Conservation (phyloP, 1,140 invertebrate genomes). For the honey bee (Apis mellifera) region DNA sequence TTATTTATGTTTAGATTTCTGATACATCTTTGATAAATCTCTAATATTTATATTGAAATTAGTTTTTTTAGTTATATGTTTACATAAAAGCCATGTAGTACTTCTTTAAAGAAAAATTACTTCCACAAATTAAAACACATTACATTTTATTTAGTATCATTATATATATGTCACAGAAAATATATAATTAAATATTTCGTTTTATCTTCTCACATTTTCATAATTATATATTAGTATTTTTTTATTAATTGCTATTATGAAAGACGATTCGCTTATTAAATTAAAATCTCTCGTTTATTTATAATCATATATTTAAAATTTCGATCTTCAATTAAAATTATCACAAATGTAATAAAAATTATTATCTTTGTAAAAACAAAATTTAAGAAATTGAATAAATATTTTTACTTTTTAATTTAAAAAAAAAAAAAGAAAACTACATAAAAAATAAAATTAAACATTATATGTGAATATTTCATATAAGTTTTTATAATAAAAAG, state of each 20-base stretch:
- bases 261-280: not conserved
- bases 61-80: slow-evolving; percentile 4
- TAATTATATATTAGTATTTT: slow-evolving; percentile 29
- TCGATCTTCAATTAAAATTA: not conserved
- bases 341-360: not conserved
- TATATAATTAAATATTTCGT: slow-evolving; percentile 2
- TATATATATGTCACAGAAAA: not conserved
- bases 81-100: not conserved
- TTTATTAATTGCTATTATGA: not conserved
- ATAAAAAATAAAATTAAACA: not conserved
- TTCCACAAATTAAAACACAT: not conserved
- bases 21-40: too few species aligned
- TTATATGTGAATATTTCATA: not conserved
- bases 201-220: not conserved
- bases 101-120: not conserved
- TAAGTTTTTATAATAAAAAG: not conserved
- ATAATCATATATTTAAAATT: not conserved
- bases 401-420: not conserved
- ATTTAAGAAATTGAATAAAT: not conserved
- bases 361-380: not conserved
- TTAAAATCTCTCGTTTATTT: slow-evolving; percentile 12
- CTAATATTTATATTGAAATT: not conserved
- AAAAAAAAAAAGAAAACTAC: not conserved
- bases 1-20: too few species aligned
- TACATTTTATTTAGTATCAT: not conserved